These are phyloP conservation scores for Crioceris asparagi DNA, from an alignment of 2,888 invertebrate genomes.

Conservation along the genomic window DNA sequence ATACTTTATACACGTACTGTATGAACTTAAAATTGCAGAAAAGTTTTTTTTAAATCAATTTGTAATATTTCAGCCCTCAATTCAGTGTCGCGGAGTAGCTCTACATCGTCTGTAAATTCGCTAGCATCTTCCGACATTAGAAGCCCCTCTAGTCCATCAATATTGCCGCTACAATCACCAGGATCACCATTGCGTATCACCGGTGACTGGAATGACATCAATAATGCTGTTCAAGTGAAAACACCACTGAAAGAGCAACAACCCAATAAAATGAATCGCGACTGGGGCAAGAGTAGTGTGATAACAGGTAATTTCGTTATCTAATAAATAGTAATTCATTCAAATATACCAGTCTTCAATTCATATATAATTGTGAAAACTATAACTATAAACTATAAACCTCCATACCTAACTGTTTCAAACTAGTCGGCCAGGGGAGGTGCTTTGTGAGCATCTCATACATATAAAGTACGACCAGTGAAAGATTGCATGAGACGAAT, in stretches of 20 bases:
- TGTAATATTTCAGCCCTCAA: slow-evolving; percentile 24
- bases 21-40: not conserved
- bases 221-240: slow-evolving; percentile 34
- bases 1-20: no score
- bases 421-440: no score
- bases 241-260: slow-evolving; percentile 42
- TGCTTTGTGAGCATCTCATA: no score
- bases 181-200: slow-evolving; percentile 38
- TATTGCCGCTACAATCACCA: slow-evolving; percentile 34
- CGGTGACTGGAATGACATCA: slow-evolving; percentile 45
- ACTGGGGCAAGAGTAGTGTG: slow-evolving; percentile 29
- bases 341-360: no score
- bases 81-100: slow-evolving; percentile 52
- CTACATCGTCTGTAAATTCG: slow-evolving; percentile 51
- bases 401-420: no score
- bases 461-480: no score
- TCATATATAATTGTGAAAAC: no score
- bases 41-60: not conserved
- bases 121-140: slow-evolving; percentile 41
- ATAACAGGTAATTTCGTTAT: slow-evolving; percentile 9
- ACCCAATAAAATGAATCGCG: slow-evolving; percentile 29
- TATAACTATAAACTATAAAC: no score
- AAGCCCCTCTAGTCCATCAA: slow-evolving; percentile 30
- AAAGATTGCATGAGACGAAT: no score
- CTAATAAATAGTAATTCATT: no score